A percentile compares a stretch with the other conserved stretches of the same genome.
These are phyloP conservation scores for Syndactyla subalaris DNA, from an alignment of 2,797 vertebrate genomes.

Conservation along the genomic window DNA sequence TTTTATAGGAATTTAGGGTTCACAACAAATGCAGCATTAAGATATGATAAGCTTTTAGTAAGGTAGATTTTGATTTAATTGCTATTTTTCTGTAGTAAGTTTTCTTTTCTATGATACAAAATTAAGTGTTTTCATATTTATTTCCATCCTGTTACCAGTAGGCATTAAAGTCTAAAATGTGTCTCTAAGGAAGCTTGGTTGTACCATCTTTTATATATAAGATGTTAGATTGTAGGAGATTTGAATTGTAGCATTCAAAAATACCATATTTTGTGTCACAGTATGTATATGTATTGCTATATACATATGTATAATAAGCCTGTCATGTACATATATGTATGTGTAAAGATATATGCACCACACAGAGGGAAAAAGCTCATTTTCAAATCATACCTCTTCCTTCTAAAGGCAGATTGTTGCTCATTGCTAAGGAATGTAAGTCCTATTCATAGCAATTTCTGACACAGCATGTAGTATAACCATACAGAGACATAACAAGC, in stretches of 20 bases:
- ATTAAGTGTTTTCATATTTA: neutral
- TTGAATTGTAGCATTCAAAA: neutral
- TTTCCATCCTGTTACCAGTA: neutral
- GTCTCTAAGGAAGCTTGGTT: neutral
- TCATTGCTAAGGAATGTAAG: constrained; percentile 28
- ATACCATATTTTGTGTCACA: neutral
- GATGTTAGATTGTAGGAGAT: neutral
- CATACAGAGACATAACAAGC: constrained; percentile 49
- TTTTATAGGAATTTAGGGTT: neutral
- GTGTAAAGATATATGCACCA: neutral
- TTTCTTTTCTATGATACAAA: neutral
- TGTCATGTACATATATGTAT: neutral
- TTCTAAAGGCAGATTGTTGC: neutral
- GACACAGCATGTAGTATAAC: constrained; percentile 14
- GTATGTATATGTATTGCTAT: neutral
- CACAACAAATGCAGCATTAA: neutral
- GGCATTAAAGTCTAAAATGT: neutral
- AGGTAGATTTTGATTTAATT: neutral
- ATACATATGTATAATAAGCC: neutral
- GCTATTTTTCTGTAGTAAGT: neutral
- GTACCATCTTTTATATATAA: neutral
- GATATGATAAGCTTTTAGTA: neutral
- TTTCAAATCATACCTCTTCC: neutral
- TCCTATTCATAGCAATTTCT: constrained; percentile 12
- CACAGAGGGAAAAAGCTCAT: neutral